Evolutionary conservation across 2,797 vertebrate genomes (phyloP), one percentile per base, ranked within the genome.

Genomic region (Sardinella longiceps): DNA sequence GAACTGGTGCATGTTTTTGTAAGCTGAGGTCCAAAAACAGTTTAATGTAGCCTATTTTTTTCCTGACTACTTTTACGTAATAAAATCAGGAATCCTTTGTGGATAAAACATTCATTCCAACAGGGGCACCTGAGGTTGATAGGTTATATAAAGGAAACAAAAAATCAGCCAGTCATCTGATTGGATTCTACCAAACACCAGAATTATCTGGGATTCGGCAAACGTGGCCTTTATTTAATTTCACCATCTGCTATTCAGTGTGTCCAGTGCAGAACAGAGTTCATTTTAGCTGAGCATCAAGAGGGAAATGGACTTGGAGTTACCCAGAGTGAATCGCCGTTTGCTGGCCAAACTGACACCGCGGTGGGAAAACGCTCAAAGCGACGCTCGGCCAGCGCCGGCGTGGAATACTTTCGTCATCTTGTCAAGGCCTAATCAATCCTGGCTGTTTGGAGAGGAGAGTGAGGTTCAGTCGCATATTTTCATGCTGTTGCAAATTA

Each of bases 401-500:
- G 37, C 12, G 6, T 23, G 37, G 70, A 77, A 43, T 77, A 37
- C 14, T 37, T 77, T 77, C 70, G 18, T 43, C 70, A 77, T 77
- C 70, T 77, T 77, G 33, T 77, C 70, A 39, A 4, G 33, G 2
- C 37, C 6, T 77, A 37, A 23, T 77, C 33, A 37, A 43, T 39
- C 70, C 7, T 77, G 70, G 70, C 70, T 3, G 20, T 37, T 43
- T 11, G 18, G 33, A 43, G 70, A 39, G 25, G 15, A 33, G 15
- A 23, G 33, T 39, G 70, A 77, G 70, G 70, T 77, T 39, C 20
- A 20, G 70, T 5, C 1, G 70, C 70, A 77, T 77, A 77, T 77
- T 77, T 77, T 20, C 70, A 43, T 23, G 70, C 70, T 77, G 70
- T 77, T 43, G 70, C 20, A 77, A 77, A 77, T 77, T 4, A 77